phyloP scores from a whole-genome alignment of 2,888 invertebrate species.

The Synergus umbraculus region DNA sequence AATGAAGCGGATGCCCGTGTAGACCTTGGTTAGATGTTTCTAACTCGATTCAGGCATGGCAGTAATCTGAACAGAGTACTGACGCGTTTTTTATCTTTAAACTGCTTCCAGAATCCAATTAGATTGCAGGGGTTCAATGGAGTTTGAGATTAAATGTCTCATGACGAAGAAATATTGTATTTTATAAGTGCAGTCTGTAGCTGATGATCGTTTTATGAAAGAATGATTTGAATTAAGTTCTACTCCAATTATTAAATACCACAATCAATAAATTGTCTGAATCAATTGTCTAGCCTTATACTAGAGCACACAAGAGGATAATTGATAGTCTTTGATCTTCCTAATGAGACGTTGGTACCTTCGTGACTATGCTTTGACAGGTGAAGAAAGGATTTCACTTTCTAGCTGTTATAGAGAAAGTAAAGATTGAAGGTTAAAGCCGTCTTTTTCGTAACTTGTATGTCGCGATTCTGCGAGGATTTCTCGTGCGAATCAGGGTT shows the following conservation, averaged over 20 bases:
- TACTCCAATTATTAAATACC: conserved; percentile 1
- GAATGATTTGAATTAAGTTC: neutral
- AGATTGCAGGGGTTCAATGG: neutral
- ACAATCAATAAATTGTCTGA: neutral
- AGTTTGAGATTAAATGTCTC: neutral
- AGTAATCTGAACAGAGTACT: neutral
- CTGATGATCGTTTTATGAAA: neutral
- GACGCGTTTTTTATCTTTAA: neutral
- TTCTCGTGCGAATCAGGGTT: neutral
- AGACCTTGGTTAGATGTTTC: neutral
- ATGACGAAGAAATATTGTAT: neutral
- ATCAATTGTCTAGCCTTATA: neutral
- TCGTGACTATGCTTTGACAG: conserved; percentile 38
- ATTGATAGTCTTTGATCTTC: conserved; percentile 21
- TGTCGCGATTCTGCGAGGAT: neutral
- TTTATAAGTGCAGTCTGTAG: neutral
- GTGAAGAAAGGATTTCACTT: conserved; percentile 40
- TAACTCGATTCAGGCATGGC: neutral
- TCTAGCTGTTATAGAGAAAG: conserved; percentile 13
- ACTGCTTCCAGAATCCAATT: neutral
- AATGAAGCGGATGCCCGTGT: neutral
- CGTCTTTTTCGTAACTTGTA: conserved; percentile 8
- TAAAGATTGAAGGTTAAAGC: conserved; percentile 24
- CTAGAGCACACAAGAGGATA: conserved; percentile 30
- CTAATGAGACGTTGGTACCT: conserved; percentile 37